phyloP scores from a whole-genome alignment of 2,888 invertebrate species.

The Gisinianus flammeolus region DNA sequence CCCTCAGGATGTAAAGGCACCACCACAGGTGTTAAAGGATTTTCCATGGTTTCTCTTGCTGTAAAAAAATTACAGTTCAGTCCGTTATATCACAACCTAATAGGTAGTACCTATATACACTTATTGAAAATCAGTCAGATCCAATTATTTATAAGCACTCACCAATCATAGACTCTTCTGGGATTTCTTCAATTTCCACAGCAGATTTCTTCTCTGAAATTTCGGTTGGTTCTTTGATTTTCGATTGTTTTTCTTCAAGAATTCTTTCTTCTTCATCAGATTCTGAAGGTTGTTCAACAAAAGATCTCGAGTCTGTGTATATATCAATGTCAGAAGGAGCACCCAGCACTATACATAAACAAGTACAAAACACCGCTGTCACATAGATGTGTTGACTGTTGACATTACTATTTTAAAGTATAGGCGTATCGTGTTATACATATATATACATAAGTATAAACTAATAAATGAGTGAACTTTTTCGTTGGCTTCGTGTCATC shows the following conservation, averaged over 20 bases:
- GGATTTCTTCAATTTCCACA: constrained; percentile 22
- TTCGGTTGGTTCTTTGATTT: not conserved
- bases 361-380: too few relatives aligned
- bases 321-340: constrained; percentile 5
- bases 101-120: not conserved
- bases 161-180: not conserved
- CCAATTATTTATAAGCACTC: not conserved
- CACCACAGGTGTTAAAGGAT: not conserved
- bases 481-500: constrained; percentile 26
- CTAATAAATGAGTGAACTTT: too few relatives aligned
- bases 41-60: not conserved
- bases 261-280: not conserved
- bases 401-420: too few relatives aligned
- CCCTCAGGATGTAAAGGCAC: not conserved
- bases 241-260: not conserved
- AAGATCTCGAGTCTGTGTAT: not conserved
- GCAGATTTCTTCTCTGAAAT: not conserved
- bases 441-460: too few relatives aligned
- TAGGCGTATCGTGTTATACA: too few relatives aligned
- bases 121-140: too few relatives aligned
- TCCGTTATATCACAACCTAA: not conserved
- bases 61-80: not conserved
- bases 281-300: not conserved
- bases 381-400: too few relatives aligned
- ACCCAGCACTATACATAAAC: constrained; percentile 23